phyloP scores from a whole-genome alignment of 2,888 invertebrate species.

The Cerastis rubricosa region DNA sequence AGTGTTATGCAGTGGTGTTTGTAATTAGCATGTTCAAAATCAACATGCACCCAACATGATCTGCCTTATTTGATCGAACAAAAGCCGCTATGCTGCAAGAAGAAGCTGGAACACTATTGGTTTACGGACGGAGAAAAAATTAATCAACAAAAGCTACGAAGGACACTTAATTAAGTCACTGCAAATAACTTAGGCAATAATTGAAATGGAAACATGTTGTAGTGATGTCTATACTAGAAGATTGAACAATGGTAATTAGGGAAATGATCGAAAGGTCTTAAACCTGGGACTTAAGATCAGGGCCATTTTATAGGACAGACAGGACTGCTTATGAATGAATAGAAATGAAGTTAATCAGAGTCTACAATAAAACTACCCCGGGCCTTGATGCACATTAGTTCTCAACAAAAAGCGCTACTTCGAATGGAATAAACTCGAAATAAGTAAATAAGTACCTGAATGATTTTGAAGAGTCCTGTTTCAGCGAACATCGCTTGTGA shows the following conservation, averaged over 20 bases:
- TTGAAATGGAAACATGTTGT: constrained; percentile 18
- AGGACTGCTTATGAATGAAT: not conserved
- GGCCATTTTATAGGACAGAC: not conserved
- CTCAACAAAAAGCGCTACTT: constrained; percentile 27
- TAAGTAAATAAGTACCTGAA: constrained; percentile 35
- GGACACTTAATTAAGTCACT: not conserved
- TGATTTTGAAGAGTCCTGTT: constrained; percentile 24
- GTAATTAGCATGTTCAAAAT: constrained; percentile 34
- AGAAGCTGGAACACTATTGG: constrained; percentile 4
- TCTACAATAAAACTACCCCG: not conserved
- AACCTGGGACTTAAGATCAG: not conserved
- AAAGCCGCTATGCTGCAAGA: not conserved
- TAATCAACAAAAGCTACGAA: constrained; percentile 4
- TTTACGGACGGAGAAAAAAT: not conserved
- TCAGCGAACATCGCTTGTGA: constrained; percentile 21
- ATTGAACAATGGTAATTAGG: not conserved
- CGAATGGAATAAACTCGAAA: constrained; percentile 17
- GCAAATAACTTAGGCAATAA: constrained; percentile 7
- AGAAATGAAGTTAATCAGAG: too few relatives aligned
- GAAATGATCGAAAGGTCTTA: constrained; percentile 5
- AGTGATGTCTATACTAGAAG: constrained; percentile 4
- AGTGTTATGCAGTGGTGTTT: constrained; percentile 21
- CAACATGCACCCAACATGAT: not conserved
- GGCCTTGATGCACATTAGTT: constrained; percentile 33
- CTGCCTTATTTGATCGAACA: not conserved